phyloP scores from a whole-genome alignment of 2,797 vertebrate genomes.

The Enteromius thamalakanensis region DNA sequence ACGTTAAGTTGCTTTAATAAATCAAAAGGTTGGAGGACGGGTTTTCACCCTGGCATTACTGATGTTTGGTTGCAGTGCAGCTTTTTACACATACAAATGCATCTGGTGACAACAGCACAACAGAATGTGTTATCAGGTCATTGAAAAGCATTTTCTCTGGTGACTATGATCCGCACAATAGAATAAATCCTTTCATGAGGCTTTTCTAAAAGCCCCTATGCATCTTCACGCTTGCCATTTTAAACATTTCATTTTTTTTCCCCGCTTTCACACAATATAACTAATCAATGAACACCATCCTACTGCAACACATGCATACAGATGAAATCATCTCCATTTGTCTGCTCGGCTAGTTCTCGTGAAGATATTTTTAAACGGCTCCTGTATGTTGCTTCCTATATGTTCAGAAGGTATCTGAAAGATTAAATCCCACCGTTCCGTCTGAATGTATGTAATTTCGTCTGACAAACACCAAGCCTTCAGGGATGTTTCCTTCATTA shows the following conservation, averaged over 20 bases:
- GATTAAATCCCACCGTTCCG: slow-evolving; percentile 78
- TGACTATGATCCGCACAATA: slow-evolving; percentile 33
- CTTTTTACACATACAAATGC: slow-evolving; percentile 57
- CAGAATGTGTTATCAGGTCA: slow-evolving; percentile 59
- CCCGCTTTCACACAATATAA: neutral
- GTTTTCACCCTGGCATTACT: slow-evolving; percentile 52
- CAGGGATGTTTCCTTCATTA: slow-evolving; percentile 80
- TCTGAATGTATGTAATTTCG: slow-evolving; percentile 80
- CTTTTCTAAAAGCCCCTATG: slow-evolving; percentile 30
- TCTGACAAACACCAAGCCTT: slow-evolving; percentile 78
- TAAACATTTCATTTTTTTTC: neutral
- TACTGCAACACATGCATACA: slow-evolving; percentile 4
- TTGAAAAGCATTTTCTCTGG: slow-evolving; percentile 49
- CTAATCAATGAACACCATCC: slow-evolving; percentile 6
- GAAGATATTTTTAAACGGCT: slow-evolving; percentile 60
- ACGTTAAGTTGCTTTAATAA: slow-evolving; percentile 60
- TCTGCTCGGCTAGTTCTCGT: slow-evolving; percentile 69
- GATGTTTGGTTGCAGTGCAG: slow-evolving; percentile 59
- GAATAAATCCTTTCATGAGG: slow-evolving; percentile 18
- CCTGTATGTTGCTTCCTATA: slow-evolving; percentile 67
- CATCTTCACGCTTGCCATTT: slow-evolving; percentile 19
- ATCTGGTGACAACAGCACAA: slow-evolving; percentile 37
- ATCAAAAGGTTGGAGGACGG: slow-evolving; percentile 57
- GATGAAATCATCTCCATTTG: slow-evolving; percentile 17
- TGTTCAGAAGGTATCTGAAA: slow-evolving; percentile 76